These are phyloP conservation scores for Oncorhynchus kisutch DNA, from an alignment of 2,113 vertebrate genomes.

Conservation along the genomic window DNA sequence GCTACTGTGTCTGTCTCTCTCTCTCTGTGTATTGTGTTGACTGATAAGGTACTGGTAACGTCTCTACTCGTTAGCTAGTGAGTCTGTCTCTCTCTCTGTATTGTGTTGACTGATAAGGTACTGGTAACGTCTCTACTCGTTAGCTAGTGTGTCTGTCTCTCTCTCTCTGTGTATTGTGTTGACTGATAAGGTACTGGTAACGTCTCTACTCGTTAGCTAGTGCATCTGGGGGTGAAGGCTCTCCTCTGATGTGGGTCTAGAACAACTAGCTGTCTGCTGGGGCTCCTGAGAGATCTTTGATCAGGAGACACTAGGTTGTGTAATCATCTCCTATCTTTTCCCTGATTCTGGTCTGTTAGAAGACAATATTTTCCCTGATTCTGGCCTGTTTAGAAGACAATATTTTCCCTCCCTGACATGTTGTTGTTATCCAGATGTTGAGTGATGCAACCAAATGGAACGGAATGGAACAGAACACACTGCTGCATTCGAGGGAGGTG, in stretches of 20 bases:
- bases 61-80: no score
- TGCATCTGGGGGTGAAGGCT: background rate
- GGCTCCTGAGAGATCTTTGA: background rate
- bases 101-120: no score
- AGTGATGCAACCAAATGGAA: background rate
- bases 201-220: background rate
- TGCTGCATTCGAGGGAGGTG: constrained; percentile 31
- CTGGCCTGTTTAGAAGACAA: no score
- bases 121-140: no score
- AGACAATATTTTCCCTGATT: no score
- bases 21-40: no score
- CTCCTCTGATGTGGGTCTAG: background rate
- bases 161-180: no score
- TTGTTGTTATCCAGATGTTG: background rate
- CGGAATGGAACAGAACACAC: constrained; percentile 17
- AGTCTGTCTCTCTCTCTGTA: no score
- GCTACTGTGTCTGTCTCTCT: no score
- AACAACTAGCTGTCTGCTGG: background rate
- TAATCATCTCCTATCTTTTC: background rate
- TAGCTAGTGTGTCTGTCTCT: no score
- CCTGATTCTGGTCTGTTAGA: background rate
- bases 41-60: no score
- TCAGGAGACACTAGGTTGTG: background rate
- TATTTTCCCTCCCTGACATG: background rate
- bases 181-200: no score